Evolutionary conservation across 2,888 invertebrate species (phyloP), one percentile per base, ranked within the genome.

Genomic region (Lordiphosa fenestrarum): DNA sequence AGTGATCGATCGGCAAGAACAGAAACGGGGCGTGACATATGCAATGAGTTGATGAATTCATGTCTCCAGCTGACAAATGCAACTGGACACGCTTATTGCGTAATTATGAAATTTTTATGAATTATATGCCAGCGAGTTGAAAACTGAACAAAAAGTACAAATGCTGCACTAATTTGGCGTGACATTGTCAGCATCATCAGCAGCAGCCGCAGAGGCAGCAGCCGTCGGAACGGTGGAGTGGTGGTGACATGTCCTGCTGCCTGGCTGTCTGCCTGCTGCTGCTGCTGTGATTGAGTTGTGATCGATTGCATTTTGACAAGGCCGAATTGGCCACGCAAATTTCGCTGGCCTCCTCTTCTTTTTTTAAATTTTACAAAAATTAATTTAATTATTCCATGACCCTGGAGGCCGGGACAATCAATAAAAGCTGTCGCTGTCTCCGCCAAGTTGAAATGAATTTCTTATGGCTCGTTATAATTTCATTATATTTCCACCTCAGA

Each of bases 261-360:
- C 15, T 1, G 15, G 15, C 15, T 15, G 15, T 15, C 15, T 15
- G 15, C 15, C 15, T 15, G 15, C 15, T 15, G 15, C 57, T 15
- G 50, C 48, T 57, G 15, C 23, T 19, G 50, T 75, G 80, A 87
- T 87, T 87, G 84, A 86, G 85, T 76, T 84, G 86, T 87, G 87
- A 87, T 87, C 87, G 87, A 87, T 87, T 85, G 77, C 86, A 87
- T 87, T 87, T 75, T 87, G 87, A 87, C 87, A 85, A 75, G 54
- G 55, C 56, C 61, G 60, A 75, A 85, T 84, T 84, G 63, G 85
- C 69, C 71, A 84, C 74, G 84, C 74, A 68, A 77, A 73, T 82
- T 65, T 53, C 46, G 19, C 49, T 53, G 47, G 35, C 58, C 59
- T 15, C 1, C 2, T 15, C 15, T 15, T 15, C 2, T 41, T 46